phyloP scores from a whole-genome alignment of 2,888 invertebrate species.

The Mongoloraphidia duomilia region DNA sequence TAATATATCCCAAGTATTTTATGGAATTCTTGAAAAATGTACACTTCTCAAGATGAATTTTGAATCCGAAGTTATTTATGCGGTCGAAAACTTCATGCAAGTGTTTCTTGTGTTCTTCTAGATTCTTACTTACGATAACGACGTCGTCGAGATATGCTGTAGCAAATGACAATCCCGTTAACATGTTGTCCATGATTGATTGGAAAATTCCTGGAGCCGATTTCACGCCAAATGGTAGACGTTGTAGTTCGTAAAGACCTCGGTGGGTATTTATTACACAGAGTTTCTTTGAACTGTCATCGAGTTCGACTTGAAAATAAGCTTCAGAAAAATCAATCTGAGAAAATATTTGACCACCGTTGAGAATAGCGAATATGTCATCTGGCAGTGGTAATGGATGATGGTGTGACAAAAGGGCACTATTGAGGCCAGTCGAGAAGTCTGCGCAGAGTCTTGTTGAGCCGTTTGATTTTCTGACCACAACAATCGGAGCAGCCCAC shows the following conservation, averaged over 20 bases:
- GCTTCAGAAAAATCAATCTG: conserved; percentile 9
- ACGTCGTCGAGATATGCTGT: conserved; percentile 16
- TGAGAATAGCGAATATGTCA: conserved; percentile 13
- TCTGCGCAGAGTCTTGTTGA: conserved; percentile 17
- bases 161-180: conserved; percentile 11
- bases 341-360: conserved; percentile 13
- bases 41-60: conserved; percentile 19
- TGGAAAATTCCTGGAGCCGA: conserved; percentile 25
- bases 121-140: conserved; percentile 15
- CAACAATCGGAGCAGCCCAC: conserved; percentile 23
- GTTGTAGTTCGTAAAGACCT: conserved; percentile 21
- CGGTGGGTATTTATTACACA: conserved; percentile 16
- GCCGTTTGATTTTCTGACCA: conserved; percentile 18
- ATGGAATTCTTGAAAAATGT: conserved; percentile 18
- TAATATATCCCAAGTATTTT: conserved; percentile 18
- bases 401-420: conserved; percentile 13
- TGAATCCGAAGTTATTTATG: conserved; percentile 14
- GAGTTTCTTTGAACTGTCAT: conserved; percentile 8
- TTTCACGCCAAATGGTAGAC: conserved; percentile 25
- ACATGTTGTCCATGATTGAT: conserved; percentile 15
- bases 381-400: conserved; percentile 16
- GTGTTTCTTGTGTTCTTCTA: conserved; percentile 12
- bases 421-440: conserved; percentile 17
- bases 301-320: conserved; percentile 10
- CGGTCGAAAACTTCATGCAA: conserved; percentile 14